phyloP scores from a whole-genome alignment of 1,140 invertebrate species.

The Cherax destructor region DNA sequence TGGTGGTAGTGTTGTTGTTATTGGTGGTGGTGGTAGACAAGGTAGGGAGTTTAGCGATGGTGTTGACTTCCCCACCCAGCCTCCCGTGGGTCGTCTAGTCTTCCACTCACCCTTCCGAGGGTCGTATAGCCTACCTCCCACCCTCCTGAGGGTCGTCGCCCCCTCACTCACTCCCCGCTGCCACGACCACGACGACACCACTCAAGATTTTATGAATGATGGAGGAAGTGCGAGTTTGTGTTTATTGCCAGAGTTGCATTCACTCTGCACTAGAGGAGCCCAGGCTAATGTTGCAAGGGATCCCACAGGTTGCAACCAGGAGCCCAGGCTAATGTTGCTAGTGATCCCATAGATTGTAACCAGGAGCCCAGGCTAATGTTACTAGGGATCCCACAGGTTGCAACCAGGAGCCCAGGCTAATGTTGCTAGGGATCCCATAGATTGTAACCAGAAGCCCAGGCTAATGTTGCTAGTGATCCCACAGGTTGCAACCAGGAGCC shows the following conservation, averaged over 20 bases:
- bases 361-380: background rate
- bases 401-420: no score
- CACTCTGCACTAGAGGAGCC: background rate
- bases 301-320: background rate
- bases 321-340: background rate
- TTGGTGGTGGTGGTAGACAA: background rate
- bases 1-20: no score
- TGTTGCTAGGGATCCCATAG: no score
- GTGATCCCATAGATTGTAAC: background rate
- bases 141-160: background rate
- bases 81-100: background rate
- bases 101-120: no score
- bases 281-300: background rate
- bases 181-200: background rate
- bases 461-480: no score
- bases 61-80: no score
- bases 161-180: background rate
- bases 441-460: no score
- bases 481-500: no score
- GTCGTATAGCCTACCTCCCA: background rate
- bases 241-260: background rate
- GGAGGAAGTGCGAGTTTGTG: background rate
- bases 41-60: background rate
- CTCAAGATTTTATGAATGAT: background rate
- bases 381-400: no score